These are phyloP conservation scores for Eubasilissa regina DNA, from an alignment of 1,140 invertebrate species.

Conservation along the genomic window DNA sequence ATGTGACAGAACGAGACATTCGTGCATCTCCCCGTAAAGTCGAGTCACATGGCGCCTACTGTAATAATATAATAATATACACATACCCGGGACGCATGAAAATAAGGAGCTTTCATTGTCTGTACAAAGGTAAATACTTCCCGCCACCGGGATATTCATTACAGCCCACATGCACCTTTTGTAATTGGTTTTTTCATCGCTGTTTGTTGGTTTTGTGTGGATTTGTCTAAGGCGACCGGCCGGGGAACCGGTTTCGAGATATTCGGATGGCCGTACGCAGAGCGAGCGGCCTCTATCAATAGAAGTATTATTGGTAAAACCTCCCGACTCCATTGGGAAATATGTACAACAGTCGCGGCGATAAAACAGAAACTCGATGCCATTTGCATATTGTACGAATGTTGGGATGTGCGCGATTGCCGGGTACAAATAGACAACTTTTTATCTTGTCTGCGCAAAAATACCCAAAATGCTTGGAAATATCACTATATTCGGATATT, in stretches of 20 bases:
- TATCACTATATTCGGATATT: too few species aligned
- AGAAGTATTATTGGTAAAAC: constrained; percentile 5
- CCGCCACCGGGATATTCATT: not conserved
- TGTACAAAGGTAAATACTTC: not conserved
- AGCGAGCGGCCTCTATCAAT: constrained; percentile 10
- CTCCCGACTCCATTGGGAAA: constrained; percentile 6
- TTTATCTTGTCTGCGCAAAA: too few species aligned
- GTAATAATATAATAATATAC: too few species aligned
- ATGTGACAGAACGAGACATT: too few species aligned
- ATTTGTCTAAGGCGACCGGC: constrained; percentile 36
- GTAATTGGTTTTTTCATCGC: constrained; percentile 4
- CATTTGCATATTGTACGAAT: not conserved
- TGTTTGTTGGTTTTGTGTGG: constrained; percentile 37
- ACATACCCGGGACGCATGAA: too few species aligned
- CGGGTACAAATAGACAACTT: too few species aligned
- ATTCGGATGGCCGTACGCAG: constrained; percentile 7
- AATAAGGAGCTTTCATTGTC: too few species aligned
- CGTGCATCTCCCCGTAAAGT: too few species aligned
- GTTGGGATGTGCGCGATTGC: too few species aligned
- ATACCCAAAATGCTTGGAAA: too few species aligned
- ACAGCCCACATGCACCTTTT: constrained; percentile 23
- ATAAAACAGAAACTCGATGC: not conserved
- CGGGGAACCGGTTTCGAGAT: constrained; percentile 32
- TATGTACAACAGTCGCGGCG: not conserved
- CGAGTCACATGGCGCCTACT: too few species aligned